Evolutionary conservation across 2,888 invertebrate species (phyloP).

Genomic region (Heteromyza rotundicornis): DNA sequence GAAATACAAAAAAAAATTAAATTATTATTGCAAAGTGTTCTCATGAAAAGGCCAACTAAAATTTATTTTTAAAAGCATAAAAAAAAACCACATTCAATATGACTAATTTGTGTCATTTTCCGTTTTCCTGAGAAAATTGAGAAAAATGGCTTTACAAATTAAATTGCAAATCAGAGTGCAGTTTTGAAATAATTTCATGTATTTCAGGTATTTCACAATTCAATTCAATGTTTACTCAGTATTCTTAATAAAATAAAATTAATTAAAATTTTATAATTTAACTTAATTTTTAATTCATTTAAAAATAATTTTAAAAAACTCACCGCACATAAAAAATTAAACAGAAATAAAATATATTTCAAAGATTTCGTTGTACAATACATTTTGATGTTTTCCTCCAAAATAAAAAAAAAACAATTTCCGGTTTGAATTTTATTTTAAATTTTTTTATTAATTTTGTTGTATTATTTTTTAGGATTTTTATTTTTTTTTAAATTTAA

Average conservation of each 20-base stretch:
- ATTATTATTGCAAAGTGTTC: background rate
- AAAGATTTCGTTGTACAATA: constrained; percentile 43
- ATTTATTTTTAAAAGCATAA: background rate
- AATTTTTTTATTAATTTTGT: background rate
- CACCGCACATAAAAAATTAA: constrained; percentile 45
- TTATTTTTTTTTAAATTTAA: too few species aligned
- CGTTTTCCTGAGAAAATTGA: constrained; percentile 5
- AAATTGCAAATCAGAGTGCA: too few species aligned
- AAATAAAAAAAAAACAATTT: background rate
- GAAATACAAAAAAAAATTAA: background rate
- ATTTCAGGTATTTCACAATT: too few species aligned
- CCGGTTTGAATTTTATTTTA: background rate
- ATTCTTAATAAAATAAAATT: too few species aligned
- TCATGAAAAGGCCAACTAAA: background rate
- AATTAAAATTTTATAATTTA: too few species aligned
- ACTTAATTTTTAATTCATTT: too few species aligned
- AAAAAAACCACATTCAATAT: background rate
- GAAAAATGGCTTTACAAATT: constrained; percentile 22
- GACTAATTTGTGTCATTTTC: constrained; percentile 23
- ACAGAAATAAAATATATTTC: constrained; percentile 40
- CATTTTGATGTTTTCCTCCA: constrained; percentile 32
- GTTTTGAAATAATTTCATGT: too few species aligned
- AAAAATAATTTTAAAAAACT: constrained; percentile 41
- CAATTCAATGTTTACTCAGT: too few species aligned
- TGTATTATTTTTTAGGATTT: background rate